Evolutionary conservation across 2,888 invertebrate genomes (phyloP).

Genomic region (Drosophila imparisetae): DNA sequence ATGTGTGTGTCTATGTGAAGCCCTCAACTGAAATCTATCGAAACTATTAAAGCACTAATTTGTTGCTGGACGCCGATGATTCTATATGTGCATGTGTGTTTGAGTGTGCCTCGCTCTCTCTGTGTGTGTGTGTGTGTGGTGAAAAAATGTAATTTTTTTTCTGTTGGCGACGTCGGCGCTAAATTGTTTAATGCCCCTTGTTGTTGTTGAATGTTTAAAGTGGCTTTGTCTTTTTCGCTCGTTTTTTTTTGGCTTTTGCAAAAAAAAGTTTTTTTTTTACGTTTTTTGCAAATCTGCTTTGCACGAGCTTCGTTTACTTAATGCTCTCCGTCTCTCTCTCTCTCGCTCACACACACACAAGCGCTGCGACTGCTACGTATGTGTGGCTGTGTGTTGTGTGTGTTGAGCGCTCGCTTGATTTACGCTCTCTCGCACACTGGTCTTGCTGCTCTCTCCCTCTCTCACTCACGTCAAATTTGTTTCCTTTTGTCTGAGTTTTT

Average conservation of each 20-base stretch:
- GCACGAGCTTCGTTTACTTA: slow-evolving; percentile 75
- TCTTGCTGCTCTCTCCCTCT: slow-evolving; percentile 11
- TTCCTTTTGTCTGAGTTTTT: slow-evolving; percentile 76
- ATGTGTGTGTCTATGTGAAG: slow-evolving; percentile 20
- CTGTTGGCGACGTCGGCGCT: slow-evolving; percentile 48
- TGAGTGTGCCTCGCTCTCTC: slow-evolving; percentile 22
- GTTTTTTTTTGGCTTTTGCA: slow-evolving; percentile 50
- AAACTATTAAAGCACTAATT: slow-evolving; percentile 34
- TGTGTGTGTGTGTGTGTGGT: slow-evolving; percentile 47
- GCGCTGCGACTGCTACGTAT: slow-evolving; percentile 25
- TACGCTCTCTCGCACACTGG: slow-evolving; percentile 20
- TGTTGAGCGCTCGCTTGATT: slow-evolving; percentile 25
- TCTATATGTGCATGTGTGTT: slow-evolving; percentile 36
- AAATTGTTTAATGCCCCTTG: slow-evolving; percentile 59
- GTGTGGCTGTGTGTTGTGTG: slow-evolving; percentile 7
- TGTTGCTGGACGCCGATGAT: slow-evolving; percentile 51
- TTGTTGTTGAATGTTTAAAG: slow-evolving; percentile 58
- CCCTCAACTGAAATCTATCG: slow-evolving; percentile 35
- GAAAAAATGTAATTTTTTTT: slow-evolving; percentile 58
- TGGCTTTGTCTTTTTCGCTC: slow-evolving; percentile 57
- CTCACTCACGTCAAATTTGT: slow-evolving; percentile 64
- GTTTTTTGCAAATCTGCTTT: slow-evolving; percentile 68
- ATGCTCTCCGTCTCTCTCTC: slow-evolving; percentile 46
- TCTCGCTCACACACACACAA: slow-evolving; percentile 17
- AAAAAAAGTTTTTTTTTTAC: slow-evolving; percentile 30